Conservation (phyloP, 2,888 invertebrate species). For the Uropetala carovei region DNA sequence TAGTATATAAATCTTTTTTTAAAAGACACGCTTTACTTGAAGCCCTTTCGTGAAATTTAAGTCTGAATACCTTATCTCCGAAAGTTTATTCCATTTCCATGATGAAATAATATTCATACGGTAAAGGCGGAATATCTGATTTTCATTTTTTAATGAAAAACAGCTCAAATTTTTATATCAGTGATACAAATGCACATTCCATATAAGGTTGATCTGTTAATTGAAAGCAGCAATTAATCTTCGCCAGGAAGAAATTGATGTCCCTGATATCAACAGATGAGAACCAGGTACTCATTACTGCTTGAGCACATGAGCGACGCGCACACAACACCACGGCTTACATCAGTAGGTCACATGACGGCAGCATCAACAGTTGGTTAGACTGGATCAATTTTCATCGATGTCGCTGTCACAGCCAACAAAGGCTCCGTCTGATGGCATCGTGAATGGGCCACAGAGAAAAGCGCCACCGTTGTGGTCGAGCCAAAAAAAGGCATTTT, state of each 20-base stretch:
- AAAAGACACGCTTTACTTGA: too few relatives aligned
- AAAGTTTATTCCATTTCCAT: too few relatives aligned
- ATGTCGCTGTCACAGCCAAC: background rate
- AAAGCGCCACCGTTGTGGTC: background rate
- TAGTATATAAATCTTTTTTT: too few relatives aligned
- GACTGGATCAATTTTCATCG: slow-evolving; percentile 58
- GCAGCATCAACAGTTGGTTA: slow-evolving; percentile 60
- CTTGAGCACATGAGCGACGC: slow-evolving; percentile 5
- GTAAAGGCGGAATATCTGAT: too few relatives aligned
- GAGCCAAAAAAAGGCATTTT: background rate
- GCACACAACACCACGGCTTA: background rate
- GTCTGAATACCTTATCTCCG: too few relatives aligned
- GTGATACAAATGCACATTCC: background rate
- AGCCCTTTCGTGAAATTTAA: too few relatives aligned
- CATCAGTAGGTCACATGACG: slow-evolving; percentile 56
- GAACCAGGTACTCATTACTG: slow-evolving; percentile 32
- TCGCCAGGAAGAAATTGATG: background rate
- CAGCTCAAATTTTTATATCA: background rate
- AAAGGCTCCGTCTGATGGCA: slow-evolving; percentile 5
- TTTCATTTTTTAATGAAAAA: background rate
- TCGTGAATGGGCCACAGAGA: background rate
- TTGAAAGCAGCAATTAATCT: slow-evolving; percentile 19
- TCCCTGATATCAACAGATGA: slow-evolving; percentile 55
- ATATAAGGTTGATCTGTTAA: background rate
- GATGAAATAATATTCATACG: too few relatives aligned